These are phyloP conservation scores for Acanthacorydalis orientalis DNA, from an alignment of 2,888 invertebrate species.

Conservation along the genomic window DNA sequence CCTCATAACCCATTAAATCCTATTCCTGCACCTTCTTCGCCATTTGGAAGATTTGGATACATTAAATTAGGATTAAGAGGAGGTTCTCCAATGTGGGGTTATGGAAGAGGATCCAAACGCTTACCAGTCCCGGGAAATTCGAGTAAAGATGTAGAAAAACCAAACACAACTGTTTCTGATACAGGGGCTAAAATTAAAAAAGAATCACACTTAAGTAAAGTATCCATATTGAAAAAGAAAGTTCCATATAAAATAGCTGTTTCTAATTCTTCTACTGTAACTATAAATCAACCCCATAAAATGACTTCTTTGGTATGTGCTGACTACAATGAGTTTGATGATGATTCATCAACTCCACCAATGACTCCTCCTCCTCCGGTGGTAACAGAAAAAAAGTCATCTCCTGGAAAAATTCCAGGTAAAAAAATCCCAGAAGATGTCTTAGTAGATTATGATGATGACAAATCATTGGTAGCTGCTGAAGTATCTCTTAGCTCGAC, in stretches of 20 bases:
- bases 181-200: slow-evolving; percentile 22
- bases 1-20: slow-evolving; percentile 36
- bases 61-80: slow-evolving; percentile 44
- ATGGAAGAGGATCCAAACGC: slow-evolving; percentile 24
- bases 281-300: slow-evolving; percentile 22
- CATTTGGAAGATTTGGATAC: slow-evolving; percentile 39
- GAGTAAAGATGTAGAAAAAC: slow-evolving; percentile 12
- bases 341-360: slow-evolving; percentile 37
- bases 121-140: slow-evolving; percentile 19
- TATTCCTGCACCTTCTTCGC: slow-evolving; percentile 35
- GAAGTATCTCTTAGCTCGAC: slow-evolving; percentile 40
- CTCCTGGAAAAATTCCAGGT: neutral
- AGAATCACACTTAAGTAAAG: slow-evolving; percentile 31
- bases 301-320: slow-evolving; percentile 35
- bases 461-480: slow-evolving; percentile 35
- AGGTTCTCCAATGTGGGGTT: slow-evolving; percentile 48
- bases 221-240: slow-evolving; percentile 41
- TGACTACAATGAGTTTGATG: slow-evolving; percentile 42
- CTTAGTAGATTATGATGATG: slow-evolving; percentile 35
- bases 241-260: slow-evolving; percentile 19
- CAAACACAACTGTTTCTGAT: slow-evolving; percentile 10
- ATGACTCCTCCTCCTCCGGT: slow-evolving; percentile 27
- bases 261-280: slow-evolving; percentile 22
- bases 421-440: slow-evolving; percentile 8
- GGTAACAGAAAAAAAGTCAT: slow-evolving; percentile 5